phyloP scores from a whole-genome alignment of 2,888 invertebrate genomes.

The Lepidonotus clava region DNA sequence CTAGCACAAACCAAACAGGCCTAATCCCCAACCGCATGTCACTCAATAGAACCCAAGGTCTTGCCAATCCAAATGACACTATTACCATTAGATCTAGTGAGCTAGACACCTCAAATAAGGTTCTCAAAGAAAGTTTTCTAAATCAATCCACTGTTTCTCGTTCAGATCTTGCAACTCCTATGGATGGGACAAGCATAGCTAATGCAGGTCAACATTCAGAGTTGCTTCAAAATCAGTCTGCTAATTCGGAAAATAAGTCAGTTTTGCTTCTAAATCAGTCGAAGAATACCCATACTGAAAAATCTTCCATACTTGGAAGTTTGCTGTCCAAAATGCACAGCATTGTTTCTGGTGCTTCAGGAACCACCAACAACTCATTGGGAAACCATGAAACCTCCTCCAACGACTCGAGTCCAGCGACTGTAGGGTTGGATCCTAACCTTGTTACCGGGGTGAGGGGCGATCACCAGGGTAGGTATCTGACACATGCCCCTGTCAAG shows the following conservation, averaged over 20 bases:
- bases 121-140: too few species aligned
- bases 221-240: not conserved
- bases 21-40: not conserved
- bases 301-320: not conserved
- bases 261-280: too few species aligned
- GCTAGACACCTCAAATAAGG: too few species aligned
- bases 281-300: not conserved
- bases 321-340: not conserved
- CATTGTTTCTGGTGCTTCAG: not conserved
- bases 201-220: not conserved
- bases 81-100: too few species aligned
- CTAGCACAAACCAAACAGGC: not conserved
- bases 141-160: constrained; percentile 9
- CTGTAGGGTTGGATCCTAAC: not conserved
- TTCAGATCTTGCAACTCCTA: too few species aligned
- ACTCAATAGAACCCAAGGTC: not conserved
- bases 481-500: too few species aligned
- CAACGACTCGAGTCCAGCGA: too few species aligned
- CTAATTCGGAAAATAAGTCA: not conserved
- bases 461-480: not conserved
- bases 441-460: not conserved
- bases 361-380: too few species aligned
- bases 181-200: too few species aligned
- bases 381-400: too few species aligned
- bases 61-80: not conserved